phyloP scores from a whole-genome alignment of 37 sponge, comb jelly and placozoan species.

The Halichondria panicea region DNA sequence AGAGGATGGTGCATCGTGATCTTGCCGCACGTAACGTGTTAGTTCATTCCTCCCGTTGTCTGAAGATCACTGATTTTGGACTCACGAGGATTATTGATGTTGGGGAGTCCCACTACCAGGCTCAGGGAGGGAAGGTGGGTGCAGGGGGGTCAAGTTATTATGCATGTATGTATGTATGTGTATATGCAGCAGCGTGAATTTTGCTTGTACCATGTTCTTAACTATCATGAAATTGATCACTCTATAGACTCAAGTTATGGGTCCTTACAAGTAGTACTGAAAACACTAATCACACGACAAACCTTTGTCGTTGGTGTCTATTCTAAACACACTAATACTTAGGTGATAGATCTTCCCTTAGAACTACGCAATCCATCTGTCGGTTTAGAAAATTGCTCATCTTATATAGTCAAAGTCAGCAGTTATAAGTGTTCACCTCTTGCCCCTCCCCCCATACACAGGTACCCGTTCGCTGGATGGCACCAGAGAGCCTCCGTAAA shows the following conservation, averaged over 20 bases:
- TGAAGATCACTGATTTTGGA: constrained; percentile 97
- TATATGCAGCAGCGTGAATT: not conserved
- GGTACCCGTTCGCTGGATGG: constrained; percentile 91
- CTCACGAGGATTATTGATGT: constrained; percentile 82
- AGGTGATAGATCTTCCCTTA: too few relatives aligned
- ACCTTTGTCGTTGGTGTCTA: too few relatives aligned
- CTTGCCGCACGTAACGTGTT: constrained; percentile 91
- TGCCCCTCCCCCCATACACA: too few relatives aligned
- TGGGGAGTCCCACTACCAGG: constrained; percentile 72
- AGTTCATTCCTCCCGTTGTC: constrained; percentile 70
- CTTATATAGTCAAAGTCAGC: too few relatives aligned
- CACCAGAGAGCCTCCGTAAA: constrained; percentile 73
- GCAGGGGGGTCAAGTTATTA: not conserved
- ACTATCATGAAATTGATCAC: not conserved
- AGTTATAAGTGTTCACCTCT: too few relatives aligned
- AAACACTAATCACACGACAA: too few relatives aligned
- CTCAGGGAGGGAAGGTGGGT: constrained; percentile 66
- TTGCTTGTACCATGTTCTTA: not conserved
- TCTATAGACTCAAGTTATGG: too few relatives aligned
- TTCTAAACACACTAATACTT: too few relatives aligned
- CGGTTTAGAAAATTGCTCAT: too few relatives aligned
- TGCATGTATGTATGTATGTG: not conserved
- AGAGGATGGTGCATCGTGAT: constrained; percentile 87
- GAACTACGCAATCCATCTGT: too few relatives aligned
- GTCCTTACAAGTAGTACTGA: too few relatives aligned